Evolutionary conservation across 2,888 invertebrate genomes (phyloP).

Genomic region (Lithophane socia): DNA sequence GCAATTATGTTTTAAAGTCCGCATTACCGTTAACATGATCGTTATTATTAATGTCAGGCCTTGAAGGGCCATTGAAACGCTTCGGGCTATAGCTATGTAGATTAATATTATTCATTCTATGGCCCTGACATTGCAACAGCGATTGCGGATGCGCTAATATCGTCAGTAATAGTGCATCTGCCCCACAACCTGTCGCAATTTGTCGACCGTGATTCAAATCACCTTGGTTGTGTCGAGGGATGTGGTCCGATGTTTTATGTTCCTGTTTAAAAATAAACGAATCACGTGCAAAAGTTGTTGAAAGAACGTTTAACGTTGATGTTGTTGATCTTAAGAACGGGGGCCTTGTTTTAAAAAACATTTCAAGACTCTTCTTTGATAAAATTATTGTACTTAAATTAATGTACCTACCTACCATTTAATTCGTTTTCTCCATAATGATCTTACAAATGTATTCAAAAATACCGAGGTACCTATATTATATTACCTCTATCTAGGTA

Average conservation of each 20-base stretch:
- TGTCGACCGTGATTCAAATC: conserved; percentile 85
- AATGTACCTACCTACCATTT: neutral
- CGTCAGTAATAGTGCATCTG: conserved; percentile 81
- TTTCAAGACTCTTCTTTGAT: conserved; percentile 1
- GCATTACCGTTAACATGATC: conserved; percentile 34
- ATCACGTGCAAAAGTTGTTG: conserved; percentile 31
- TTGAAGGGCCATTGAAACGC: conserved; percentile 39
- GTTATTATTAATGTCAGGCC: conserved; percentile 49
- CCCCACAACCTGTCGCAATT: conserved; percentile 81
- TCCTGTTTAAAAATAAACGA: conserved; percentile 48
- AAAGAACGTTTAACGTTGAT: neutral
- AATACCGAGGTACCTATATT: neutral
- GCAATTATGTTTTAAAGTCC: conserved; percentile 34
- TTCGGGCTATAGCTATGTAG: conserved; percentile 43
- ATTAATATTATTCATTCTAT: conserved; percentile 37
- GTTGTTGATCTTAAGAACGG: conserved; percentile 12
- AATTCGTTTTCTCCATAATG: neutral
- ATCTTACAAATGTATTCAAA: neutral
- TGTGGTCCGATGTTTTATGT: conserved; percentile 45
- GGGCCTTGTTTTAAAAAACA: conserved; percentile 28
- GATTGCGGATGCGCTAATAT: conserved; percentile 85
- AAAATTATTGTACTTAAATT: neutral
- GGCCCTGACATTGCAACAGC: conserved; percentile 84
- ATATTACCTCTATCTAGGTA: neutral
- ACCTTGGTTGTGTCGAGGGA: conserved; percentile 78